Base-by-base conservation (phyloP, 1,140 invertebrate genomes). In the Odontomachus brunneus region DNA sequence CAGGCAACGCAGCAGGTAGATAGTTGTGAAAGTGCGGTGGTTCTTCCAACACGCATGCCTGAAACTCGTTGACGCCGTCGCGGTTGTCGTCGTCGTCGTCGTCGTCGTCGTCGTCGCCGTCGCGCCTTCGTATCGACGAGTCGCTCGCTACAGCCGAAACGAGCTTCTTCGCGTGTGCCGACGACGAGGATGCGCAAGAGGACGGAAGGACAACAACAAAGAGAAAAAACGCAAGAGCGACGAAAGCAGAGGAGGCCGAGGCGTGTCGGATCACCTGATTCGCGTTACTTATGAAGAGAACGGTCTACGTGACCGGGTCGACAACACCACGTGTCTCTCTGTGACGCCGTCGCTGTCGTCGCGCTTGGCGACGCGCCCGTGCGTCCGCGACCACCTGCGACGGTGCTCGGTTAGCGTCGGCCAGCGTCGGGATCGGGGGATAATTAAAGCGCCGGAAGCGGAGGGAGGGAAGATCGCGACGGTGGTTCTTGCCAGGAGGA, bases 21-120 rank as follows among this genome's bases (percentile, higher is more conserved):
- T 57, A 75, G 49, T 15, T 26, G 44, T 57, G 80, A 78, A 66
- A 76, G 49, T 57, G 29, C 49, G 62, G 19, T n/a, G 17, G 74
- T 19, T 78, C 22, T n/a, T n/a, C 4, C 67, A 73, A 49, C 66
- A 74, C 78, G 78, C 78, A 73, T 82, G 78, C 78, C 78, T 60
- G 38, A 38, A 19, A 26, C 57, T 22, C 26, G 51, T 7, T 57
- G 55, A 29, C 38, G 72, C 59, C 59, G 72, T 15, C 24, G 60
- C 44, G 59, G 24, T 49, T 17, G 57, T 48, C 57, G 44, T 24
- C 44, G 3, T 76, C n/a, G 29, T 59, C 53, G 44, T 65, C 71
- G 53, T 3, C 73, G 26, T 3, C 29, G 29, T 5, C 5, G 29
- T 33, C 29, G 29, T 38, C 33, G 38, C 17, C 26, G 44, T 78